Conservation (phyloP, 1,140 invertebrate species). For the Drosophila mojavensis region DNA sequence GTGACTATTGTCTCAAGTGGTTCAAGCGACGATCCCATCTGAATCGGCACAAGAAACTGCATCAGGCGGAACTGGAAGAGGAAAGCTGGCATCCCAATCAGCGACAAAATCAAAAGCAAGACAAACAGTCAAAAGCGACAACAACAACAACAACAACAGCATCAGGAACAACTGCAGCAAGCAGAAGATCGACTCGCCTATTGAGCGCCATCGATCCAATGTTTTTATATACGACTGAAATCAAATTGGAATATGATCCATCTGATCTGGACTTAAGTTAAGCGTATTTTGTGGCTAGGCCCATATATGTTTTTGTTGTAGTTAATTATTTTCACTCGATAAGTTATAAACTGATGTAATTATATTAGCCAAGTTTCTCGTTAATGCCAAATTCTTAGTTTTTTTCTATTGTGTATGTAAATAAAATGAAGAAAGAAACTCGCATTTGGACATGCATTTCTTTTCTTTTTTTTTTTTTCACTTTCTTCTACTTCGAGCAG, state of each 20-base stretch:
- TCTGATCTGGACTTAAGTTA: slow-evolving; percentile 40
- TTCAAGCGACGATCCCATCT: slow-evolving; percentile 71
- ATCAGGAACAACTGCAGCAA: background rate
- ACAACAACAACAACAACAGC: background rate
- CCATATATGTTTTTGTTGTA: slow-evolving; percentile 33
- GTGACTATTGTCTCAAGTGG: slow-evolving; percentile 68
- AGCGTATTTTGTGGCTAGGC: background rate
- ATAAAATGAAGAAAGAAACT: slow-evolving; percentile 36
- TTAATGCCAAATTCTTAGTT: slow-evolving; percentile 59
- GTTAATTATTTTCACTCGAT: background rate
- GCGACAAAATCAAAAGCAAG: slow-evolving; percentile 27
- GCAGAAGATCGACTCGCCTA: slow-evolving; percentile 3
- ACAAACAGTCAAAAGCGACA: slow-evolving; percentile 25
- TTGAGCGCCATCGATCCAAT: slow-evolving; percentile 44
- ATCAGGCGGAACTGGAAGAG: slow-evolving; percentile 45
- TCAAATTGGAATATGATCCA: slow-evolving; percentile 57
- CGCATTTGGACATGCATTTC: slow-evolving; percentile 36
- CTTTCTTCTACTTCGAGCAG: slow-evolving; percentile 1
- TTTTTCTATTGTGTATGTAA: slow-evolving; percentile 35
- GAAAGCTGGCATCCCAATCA: slow-evolving; percentile 20
- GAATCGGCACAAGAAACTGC: slow-evolving; percentile 69
- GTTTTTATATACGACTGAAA: slow-evolving; percentile 51
- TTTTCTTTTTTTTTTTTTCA: slow-evolving; percentile 9
- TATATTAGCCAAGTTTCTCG: slow-evolving; percentile 66
- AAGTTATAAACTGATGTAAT: slow-evolving; percentile 42